A percentile compares a stretch with the other conserved stretches of the same genome.
Evolutionary conservation across 2,797 vertebrate genomes (phyloP).

Genomic region (Anguilla anguilla): DNA sequence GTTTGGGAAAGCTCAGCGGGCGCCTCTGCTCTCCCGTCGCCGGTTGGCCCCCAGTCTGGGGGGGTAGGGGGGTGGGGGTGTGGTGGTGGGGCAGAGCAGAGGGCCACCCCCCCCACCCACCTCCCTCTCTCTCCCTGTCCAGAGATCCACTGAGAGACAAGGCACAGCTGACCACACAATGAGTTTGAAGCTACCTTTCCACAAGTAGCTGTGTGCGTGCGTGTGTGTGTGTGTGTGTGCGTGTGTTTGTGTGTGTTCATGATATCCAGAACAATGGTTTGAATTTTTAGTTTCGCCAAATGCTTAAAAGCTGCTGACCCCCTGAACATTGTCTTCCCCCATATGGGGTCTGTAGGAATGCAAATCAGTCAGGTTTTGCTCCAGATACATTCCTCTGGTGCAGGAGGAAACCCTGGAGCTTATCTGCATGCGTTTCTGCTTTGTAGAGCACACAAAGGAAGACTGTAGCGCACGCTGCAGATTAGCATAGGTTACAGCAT

Average conservation of each 20-base stretch:
- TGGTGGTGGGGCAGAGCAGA: not conserved
- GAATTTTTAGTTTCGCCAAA: not conserved
- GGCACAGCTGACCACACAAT: not conserved
- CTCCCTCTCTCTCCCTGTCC: not conserved
- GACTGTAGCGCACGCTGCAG: not conserved
- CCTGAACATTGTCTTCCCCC: not conserved
- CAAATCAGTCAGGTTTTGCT: not conserved
- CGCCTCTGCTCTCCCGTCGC: not conserved
- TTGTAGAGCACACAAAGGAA: not conserved
- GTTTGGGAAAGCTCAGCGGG: not conserved
- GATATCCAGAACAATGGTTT: slow-evolving; percentile 10
- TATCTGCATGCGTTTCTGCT: not conserved
- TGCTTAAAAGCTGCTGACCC: not conserved
- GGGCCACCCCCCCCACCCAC: not conserved
- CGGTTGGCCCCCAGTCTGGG: not conserved
- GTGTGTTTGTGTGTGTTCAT: not conserved
- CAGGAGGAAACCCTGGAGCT: not conserved
- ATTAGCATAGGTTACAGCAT: not conserved
- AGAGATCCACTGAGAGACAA: not conserved
- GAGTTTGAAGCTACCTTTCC: slow-evolving; percentile 2
- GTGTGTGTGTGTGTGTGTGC: not conserved
- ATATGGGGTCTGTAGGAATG: not conserved
- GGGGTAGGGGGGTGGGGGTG: not conserved
- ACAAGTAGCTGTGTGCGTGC: not conserved
- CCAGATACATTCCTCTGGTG: not conserved